Evolutionary conservation across 2,888 invertebrate species (phyloP).

Genomic region (Cataglyphis rosenhaueri): DNA sequence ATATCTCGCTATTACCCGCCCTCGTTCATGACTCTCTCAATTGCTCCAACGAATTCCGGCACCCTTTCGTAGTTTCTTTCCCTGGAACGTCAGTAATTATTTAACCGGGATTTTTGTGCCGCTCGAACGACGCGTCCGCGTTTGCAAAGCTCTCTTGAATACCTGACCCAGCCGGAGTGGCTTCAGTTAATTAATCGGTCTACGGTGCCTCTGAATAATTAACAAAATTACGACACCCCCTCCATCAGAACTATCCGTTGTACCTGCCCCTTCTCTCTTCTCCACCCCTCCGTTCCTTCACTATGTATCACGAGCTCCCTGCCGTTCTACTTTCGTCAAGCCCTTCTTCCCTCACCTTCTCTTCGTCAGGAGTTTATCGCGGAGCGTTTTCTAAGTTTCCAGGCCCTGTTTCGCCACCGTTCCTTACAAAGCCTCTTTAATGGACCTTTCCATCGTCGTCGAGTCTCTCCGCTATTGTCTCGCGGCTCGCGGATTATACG

Average conservation of each 20-base stretch:
- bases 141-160: slow-evolving; percentile 65
- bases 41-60: slow-evolving; percentile 40
- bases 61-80: slow-evolving; percentile 50
- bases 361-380: slow-evolving; percentile 39
- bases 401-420: slow-evolving; percentile 62
- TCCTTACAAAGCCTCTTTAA: slow-evolving; percentile 76
- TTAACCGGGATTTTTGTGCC: slow-evolving; percentile 75
- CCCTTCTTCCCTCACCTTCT: slow-evolving; percentile 5
- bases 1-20: neutral
- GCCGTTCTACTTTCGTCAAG: slow-evolving; percentile 37
- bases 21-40: neutral
- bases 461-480: slow-evolving; percentile 70
- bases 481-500: slow-evolving; percentile 70
- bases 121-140: slow-evolving; percentile 25
- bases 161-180: slow-evolving; percentile 65
- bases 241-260: slow-evolving; percentile 20
- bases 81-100: slow-evolving; percentile 71
- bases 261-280: slow-evolving; percentile 15
- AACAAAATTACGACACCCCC: slow-evolving; percentile 77
- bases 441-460: slow-evolving; percentile 71
- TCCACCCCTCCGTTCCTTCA: neutral
- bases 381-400: slow-evolving; percentile 66
- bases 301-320: slow-evolving; percentile 9
- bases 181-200: slow-evolving; percentile 79
- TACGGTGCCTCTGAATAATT: slow-evolving; percentile 75